A percentile compares a stretch with the other conserved stretches of the same genome.
Conservation (phyloP, 2,113 vertebrate species). For the Speoplatyrhinus poulsoni region DNA sequence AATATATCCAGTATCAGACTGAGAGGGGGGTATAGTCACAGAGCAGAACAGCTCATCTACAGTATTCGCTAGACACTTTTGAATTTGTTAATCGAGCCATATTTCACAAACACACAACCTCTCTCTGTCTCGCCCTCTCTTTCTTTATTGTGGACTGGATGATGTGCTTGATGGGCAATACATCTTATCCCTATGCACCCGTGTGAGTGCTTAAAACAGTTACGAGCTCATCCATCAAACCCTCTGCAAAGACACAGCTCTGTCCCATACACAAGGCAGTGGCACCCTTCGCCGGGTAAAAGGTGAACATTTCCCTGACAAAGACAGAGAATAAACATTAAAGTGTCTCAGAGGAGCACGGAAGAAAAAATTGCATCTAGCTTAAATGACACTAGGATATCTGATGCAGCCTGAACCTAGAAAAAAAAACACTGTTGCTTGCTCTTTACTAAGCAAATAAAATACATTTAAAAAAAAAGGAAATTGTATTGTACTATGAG, state of each 20-base stretch:
- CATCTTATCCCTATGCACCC: constrained; percentile 47
- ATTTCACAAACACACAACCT: constrained; percentile 40
- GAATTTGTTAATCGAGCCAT: constrained; percentile 41
- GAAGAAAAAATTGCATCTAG: no score
- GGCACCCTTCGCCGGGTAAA: neutral
- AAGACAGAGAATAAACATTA: neutral
- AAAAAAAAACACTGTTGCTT: no score
- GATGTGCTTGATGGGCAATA: constrained; percentile 53
- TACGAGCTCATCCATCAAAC: constrained; percentile 63
- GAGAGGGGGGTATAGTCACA: constrained; percentile 8
- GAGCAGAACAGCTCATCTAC: constrained; percentile 26
- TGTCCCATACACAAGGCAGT: constrained; percentile 10
- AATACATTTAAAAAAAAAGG: no score
- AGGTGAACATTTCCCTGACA: neutral
- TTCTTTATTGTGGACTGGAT: constrained; percentile 5
- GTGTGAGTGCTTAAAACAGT: constrained; percentile 56
- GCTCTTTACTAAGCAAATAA: no score
- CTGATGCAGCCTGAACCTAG: no score
- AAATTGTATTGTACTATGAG: no score
- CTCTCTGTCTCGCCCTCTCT: neutral
- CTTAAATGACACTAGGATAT: no score
- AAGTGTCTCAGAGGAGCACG: neutral
- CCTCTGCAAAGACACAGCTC: constrained; percentile 20
- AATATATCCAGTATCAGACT: neutral
- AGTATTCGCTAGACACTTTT: constrained; percentile 30